Evolutionary conservation across 2,113 vertebrate genomes (phyloP), one percentile per base, ranked within the genome.

Genomic region (Petromus typicus): DNA sequence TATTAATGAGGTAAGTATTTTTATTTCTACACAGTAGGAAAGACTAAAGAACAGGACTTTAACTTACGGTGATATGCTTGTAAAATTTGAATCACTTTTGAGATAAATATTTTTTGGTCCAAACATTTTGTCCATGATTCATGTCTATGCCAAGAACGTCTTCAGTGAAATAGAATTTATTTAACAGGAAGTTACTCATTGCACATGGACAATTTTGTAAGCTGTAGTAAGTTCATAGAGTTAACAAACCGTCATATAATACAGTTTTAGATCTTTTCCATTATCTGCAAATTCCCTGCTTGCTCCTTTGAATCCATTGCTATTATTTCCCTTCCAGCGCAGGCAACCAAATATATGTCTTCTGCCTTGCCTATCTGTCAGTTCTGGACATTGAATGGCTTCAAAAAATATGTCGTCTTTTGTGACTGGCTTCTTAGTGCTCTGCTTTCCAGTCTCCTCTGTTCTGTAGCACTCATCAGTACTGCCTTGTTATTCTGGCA

Each of bases 61-160:
- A 76, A 78, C 56, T 91, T 59, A 84, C 20, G 17, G 45, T 10
- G 17, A 66, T 64, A 66, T 54, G 4, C 57, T 82, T 90, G 59
- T 34, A 95, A 92, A 84, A 37, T 56, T 69, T 48, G 83, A 91
- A 61, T 73, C 11, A 79, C 56, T 67, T 85, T 66, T 45, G 13
- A 89, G 40, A 34, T 78, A 78, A 89, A 40, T 76, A 78, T 92
- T 86, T 45, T 78, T 95, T 83, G 64, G 7, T 87, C 92, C 64
- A 11, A 71, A 11, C 18, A 34, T 69, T 37, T 11, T 67, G 32
- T 69, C 54, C 12, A 23, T 64, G 82, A 73, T 43, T 69, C 23
- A 69, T 11, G 14, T 75, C 30, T 67, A 51, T 79, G 79, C 45
- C 54, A 30, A 57, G 48, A 75, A 43, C 20, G 57, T 64, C 32